Conservation (phyloP, 2,888 invertebrate species). For the Melieria crassipennis region DNA sequence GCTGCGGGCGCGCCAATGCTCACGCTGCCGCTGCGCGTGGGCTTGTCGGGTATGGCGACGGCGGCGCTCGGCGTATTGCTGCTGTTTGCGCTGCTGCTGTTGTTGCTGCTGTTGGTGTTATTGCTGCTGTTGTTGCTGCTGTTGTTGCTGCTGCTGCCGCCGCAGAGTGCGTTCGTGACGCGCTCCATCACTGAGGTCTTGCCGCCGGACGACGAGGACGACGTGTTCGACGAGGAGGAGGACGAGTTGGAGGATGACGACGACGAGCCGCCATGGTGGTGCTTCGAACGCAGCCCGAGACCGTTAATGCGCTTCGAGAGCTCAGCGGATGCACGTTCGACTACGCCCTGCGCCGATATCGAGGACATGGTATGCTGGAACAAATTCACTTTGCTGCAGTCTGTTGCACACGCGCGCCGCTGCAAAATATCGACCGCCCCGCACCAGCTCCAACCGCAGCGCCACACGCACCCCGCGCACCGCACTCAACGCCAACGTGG, state of each 20-base stretch:
- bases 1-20: slow-evolving; percentile 24
- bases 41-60: slow-evolving; percentile 56
- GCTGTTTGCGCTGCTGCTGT: slow-evolving; percentile 28
- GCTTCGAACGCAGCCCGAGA: slow-evolving; percentile 73
- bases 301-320: slow-evolving; percentile 89
- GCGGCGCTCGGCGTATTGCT: slow-evolving; percentile 39
- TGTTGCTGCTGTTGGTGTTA: slow-evolving; percentile 66
- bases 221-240: slow-evolving; percentile 43
- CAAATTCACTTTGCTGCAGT: slow-evolving; percentile 58
- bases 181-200: slow-evolving; percentile 84
- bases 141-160: slow-evolving; percentile 67
- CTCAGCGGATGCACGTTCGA: slow-evolving; percentile 91
- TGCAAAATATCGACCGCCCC: background rate
- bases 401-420: too few relatives aligned
- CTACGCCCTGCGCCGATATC: slow-evolving; percentile 88
- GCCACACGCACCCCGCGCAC: background rate
- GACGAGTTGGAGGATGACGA: slow-evolving; percentile 41
- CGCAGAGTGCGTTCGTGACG: slow-evolving; percentile 87
- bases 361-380: slow-evolving; percentile 74
- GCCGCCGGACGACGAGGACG: slow-evolving; percentile 60
- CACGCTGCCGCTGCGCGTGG: slow-evolving; percentile 48
- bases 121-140: slow-evolving; percentile 38
- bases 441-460: background rate
- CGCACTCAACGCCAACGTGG: too few relatives aligned
- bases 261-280: slow-evolving; percentile 66